phyloP scores from a whole-genome alignment of 2,888 invertebrate genomes.

The Metacarcinus magister region DNA sequence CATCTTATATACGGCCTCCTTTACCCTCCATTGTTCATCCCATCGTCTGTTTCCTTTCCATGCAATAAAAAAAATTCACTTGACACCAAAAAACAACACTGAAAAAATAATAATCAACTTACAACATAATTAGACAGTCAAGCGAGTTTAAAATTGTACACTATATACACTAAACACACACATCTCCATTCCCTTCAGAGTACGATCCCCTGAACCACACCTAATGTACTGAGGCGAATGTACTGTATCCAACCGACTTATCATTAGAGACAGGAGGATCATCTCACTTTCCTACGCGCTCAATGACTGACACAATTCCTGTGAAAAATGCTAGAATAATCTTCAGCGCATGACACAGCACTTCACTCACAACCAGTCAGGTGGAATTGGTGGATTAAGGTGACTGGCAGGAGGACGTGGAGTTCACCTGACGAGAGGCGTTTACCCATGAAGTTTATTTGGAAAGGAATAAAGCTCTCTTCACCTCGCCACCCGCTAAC shows the following conservation, averaged over 20 bases:
- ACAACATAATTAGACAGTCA: background rate
- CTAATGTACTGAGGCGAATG: background rate
- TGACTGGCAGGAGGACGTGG: background rate
- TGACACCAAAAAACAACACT: too few species aligned
- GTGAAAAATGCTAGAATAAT: background rate
- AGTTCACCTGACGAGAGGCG: background rate
- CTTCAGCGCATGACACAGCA: background rate
- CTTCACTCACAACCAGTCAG: too few species aligned
- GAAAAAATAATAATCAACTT: background rate
- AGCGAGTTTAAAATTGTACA: too few species aligned
- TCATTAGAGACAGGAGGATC: background rate
- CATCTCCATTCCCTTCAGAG: background rate
- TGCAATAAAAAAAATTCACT: too few species aligned
- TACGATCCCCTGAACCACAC: background rate
- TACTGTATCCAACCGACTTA: background rate
- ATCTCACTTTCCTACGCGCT: background rate
- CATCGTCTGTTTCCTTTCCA: too few species aligned
- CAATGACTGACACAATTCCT: background rate
- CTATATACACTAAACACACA: background rate
- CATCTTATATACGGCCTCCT: too few species aligned
- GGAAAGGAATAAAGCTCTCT: background rate
- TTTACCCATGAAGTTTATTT: background rate
- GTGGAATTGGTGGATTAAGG: background rate
- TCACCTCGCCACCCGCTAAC: background rate
- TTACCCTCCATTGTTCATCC: too few species aligned